A percentile compares a stretch with the other conserved stretches of the same genome.
Evolutionary conservation across 2,113 vertebrate species (phyloP).

Genomic region (Neolamprologus modestus): DNA sequence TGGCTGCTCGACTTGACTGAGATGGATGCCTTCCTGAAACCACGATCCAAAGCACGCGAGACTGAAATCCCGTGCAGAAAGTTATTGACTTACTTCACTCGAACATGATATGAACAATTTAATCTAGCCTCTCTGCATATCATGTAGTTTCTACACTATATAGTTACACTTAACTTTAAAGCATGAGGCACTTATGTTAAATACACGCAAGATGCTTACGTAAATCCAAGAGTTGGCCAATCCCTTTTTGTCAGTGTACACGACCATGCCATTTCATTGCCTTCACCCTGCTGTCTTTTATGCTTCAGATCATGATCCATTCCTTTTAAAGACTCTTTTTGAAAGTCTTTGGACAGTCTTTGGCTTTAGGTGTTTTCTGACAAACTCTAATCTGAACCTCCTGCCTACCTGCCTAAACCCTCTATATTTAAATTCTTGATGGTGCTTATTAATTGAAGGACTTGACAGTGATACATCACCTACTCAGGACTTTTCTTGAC

Average conservation of each 20-base stretch:
- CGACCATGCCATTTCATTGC: neutral
- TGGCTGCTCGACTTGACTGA: fast-evolving
- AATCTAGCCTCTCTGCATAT: neutral
- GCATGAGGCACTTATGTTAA: neutral
- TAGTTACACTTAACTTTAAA: neutral
- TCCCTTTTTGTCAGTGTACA: neutral
- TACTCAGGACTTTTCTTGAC: neutral
- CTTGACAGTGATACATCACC: neutral
- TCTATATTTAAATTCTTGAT: neutral
- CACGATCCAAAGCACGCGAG: fast-evolving
- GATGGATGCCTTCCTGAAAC: neutral
- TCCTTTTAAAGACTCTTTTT: neutral
- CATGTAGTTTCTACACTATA: neutral
- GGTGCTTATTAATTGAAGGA: neutral
- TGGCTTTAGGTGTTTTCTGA: neutral
- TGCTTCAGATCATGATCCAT: neutral
- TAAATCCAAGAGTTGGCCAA: neutral
- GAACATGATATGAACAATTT: neutral
- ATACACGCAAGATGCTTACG: neutral
- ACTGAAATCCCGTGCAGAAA: neutral
- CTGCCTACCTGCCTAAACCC: neutral
- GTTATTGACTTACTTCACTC: neutral
- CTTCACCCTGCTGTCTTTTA: neutral
- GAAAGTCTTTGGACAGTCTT: neutral
- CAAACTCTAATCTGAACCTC: neutral